Evolutionary conservation across 2,113 vertebrate species (phyloP).

Genomic region (Elephas maximus): DNA sequence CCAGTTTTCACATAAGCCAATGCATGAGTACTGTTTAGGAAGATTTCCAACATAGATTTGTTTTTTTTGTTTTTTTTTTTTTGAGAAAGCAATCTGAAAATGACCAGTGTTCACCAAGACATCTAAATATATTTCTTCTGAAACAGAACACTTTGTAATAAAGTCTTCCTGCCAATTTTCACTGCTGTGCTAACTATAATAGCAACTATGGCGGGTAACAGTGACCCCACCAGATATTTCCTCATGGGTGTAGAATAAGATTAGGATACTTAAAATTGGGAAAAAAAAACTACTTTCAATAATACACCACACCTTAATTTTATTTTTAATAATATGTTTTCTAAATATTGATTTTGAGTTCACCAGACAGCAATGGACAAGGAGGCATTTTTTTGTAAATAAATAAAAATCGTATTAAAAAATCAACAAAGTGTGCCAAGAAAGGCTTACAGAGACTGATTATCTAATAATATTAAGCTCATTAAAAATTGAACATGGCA

Average conservation of each 20-base stretch:
- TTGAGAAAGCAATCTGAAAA: background rate
- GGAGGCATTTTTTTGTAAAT: background rate
- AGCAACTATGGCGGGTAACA: background rate
- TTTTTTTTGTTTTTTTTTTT: background rate
- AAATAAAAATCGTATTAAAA: conserved; percentile 3
- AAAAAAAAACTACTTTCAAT: background rate
- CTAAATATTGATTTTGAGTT: background rate
- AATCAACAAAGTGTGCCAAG: background rate
- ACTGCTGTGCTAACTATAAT: background rate
- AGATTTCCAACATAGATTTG: background rate
- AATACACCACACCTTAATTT: background rate
- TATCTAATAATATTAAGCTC: background rate
- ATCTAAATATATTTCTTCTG: background rate
- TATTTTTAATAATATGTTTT: background rate
- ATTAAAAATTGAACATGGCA: background rate
- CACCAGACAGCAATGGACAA: background rate
- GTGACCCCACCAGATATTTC: background rate
- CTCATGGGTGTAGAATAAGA: background rate
- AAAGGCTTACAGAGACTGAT: background rate
- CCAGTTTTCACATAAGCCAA: background rate
- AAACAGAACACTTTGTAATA: background rate
- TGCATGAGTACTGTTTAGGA: background rate
- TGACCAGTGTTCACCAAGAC: background rate
- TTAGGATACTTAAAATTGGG: background rate
- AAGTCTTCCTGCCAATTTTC: background rate